These are phyloP conservation scores for Carlito syrichta DNA, from an alignment of 2,113 vertebrate species.

Conservation along the genomic window DNA sequence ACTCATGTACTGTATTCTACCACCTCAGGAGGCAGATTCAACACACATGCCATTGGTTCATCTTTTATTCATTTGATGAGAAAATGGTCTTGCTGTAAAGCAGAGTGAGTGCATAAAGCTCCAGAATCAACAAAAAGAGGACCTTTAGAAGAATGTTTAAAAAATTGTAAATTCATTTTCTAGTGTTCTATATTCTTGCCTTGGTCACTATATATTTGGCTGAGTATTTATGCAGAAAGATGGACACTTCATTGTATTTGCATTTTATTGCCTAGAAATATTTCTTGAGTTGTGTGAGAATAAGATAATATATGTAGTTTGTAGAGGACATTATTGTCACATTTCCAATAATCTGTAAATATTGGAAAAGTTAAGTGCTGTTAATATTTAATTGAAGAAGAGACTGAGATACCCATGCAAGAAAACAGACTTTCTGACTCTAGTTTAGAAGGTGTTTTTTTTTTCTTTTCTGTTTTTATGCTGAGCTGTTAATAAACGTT, in stretches of 20 bases:
- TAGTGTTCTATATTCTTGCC: neutral
- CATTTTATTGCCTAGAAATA: neutral
- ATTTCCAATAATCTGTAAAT: neutral
- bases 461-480: neutral
- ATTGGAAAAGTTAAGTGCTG: neutral
- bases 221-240: neutral
- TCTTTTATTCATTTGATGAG: conserved; percentile 1
- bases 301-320: neutral
- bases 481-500: neutral
- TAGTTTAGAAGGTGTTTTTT: neutral
- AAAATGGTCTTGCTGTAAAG: neutral
- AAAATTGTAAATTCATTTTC: neutral
- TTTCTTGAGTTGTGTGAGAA: neutral
- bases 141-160: neutral
- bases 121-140: neutral
- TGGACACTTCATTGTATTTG: neutral
- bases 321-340: neutral
- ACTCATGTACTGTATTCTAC: neutral
- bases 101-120: neutral
- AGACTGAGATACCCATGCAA: neutral
- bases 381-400: neutral
- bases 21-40: neutral
- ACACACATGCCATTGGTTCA: neutral
- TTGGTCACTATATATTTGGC: neutral
- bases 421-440: neutral